These are phyloP conservation scores for Melikaiella ostensackeni DNA, from an alignment of 2,888 invertebrate genomes.

Conservation along the genomic window DNA sequence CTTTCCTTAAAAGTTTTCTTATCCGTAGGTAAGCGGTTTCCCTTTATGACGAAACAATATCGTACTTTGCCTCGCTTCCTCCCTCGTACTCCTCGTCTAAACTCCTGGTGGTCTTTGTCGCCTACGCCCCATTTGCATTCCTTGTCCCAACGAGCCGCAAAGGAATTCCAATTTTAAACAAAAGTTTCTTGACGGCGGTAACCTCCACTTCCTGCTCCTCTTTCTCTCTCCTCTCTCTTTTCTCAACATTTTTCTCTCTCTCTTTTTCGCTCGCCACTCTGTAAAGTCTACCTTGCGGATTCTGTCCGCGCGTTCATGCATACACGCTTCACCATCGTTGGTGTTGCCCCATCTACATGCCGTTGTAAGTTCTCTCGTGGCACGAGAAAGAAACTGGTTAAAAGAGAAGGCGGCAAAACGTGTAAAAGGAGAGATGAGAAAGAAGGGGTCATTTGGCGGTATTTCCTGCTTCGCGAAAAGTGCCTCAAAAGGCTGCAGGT, in stretches of 20 bases:
- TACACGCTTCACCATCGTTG: slow-evolving; percentile 45
- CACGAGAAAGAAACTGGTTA: neutral
- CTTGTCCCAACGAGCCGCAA: slow-evolving; percentile 72
- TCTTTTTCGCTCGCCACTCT: slow-evolving; percentile 39
- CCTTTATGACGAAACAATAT: slow-evolving; percentile 67
- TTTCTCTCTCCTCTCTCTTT: slow-evolving; percentile 38
- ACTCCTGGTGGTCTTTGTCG: slow-evolving; percentile 63
- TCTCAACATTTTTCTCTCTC: slow-evolving; percentile 25
- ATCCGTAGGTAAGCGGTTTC: slow-evolving; percentile 56
- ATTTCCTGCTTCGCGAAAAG: neutral
- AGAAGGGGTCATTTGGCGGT: neutral
- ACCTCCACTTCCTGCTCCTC: slow-evolving; percentile 51
- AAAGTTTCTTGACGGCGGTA: slow-evolving; percentile 71
- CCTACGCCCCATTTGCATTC: slow-evolving; percentile 71
- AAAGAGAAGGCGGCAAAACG: neutral
- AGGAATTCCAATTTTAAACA: slow-evolving; percentile 75
- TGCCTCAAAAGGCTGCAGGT: neutral
- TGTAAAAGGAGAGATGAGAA: neutral
- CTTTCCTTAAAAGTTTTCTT: slow-evolving; percentile 55
- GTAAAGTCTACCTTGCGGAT: slow-evolving; percentile 55
- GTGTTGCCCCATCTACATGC: slow-evolving; percentile 33
- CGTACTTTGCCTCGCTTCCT: slow-evolving; percentile 57
- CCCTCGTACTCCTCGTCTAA: slow-evolving; percentile 49
- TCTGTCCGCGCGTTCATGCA: slow-evolving; percentile 63
- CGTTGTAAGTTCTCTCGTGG: neutral